Evolutionary conservation across 2,797 vertebrate genomes (phyloP).

Genomic region (Taeniopygia guttata): DNA sequence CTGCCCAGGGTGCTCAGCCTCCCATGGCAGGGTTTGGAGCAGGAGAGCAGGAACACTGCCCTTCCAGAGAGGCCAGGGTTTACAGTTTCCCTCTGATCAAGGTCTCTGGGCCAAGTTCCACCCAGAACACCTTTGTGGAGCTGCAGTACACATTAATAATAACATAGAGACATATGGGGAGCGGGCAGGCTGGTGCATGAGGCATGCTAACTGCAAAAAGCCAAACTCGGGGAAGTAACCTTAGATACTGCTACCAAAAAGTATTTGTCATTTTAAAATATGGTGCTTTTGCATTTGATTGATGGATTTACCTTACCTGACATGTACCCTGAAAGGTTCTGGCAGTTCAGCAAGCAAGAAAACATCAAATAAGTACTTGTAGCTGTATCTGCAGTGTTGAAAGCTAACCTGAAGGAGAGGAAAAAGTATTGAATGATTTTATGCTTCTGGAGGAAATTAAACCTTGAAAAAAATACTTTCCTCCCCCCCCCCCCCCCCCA

Average conservation of each 20-base stretch:
- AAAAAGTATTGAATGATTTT: neutral
- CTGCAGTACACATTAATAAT: neutral
- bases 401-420: neutral
- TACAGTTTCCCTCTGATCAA: neutral
- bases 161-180: neutral
- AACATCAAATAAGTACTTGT: neutral
- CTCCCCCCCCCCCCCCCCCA: accelerated
- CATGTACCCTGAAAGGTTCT: neutral
- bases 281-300: neutral
- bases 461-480: neutral
- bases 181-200: neutral
- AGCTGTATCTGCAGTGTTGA: neutral
- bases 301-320: neutral
- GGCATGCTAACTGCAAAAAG: neutral
- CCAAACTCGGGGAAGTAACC: neutral
- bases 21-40: neutral
- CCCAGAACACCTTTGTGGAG: neutral
- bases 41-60: accelerated
- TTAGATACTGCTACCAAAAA: neutral
- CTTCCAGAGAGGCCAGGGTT: neutral
- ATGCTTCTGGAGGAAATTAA: neutral
- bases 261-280: neutral
- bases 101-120: neutral
- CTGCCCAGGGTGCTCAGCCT: neutral
- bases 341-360: neutral